phyloP scores from a whole-genome alignment of 2,797 vertebrate genomes.

The Halcyon chelicuti region DNA sequence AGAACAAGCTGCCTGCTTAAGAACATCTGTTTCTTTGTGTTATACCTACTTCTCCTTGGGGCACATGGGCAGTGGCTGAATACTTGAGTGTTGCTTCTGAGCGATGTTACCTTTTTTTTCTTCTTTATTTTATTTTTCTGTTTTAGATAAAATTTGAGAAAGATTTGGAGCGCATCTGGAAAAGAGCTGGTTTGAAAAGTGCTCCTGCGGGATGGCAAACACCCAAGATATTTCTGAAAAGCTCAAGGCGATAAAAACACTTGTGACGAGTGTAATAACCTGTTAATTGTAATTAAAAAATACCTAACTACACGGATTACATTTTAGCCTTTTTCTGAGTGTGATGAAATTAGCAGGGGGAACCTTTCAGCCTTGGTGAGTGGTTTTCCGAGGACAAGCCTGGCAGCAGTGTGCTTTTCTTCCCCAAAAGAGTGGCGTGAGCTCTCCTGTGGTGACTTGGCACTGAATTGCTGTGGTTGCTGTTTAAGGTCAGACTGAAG shows the following conservation, averaged over 20 bases:
- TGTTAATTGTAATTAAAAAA: constrained; percentile 42
- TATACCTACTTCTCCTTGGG: background rate
- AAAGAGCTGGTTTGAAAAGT: constrained; percentile 86
- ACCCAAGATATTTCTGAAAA: constrained; percentile 88
- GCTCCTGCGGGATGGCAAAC: constrained; percentile 86
- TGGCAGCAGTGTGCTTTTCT: background rate
- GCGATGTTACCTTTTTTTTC: rapidly evolving
- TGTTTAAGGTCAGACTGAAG: background rate
- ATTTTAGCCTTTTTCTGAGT: background rate
- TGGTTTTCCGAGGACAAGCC: background rate
- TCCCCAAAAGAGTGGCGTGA: background rate
- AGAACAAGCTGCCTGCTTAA: background rate
- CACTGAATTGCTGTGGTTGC: background rate
- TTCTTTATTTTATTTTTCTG: background rate
- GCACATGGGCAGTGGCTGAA: background rate
- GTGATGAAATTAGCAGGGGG: background rate
- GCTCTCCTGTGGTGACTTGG: background rate
- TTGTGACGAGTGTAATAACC: background rate
- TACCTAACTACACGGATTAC: background rate
- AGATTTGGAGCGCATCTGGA: constrained; percentile 88
- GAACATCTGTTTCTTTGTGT: background rate
- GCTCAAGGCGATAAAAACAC: constrained; percentile 7
- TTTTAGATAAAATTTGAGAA: constrained; percentile 87
- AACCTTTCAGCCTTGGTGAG: background rate
- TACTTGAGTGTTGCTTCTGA: background rate